These are phyloP conservation scores for Lepus oiostolus DNA, from an alignment of 2,797 vertebrate species.

Conservation along the genomic window DNA sequence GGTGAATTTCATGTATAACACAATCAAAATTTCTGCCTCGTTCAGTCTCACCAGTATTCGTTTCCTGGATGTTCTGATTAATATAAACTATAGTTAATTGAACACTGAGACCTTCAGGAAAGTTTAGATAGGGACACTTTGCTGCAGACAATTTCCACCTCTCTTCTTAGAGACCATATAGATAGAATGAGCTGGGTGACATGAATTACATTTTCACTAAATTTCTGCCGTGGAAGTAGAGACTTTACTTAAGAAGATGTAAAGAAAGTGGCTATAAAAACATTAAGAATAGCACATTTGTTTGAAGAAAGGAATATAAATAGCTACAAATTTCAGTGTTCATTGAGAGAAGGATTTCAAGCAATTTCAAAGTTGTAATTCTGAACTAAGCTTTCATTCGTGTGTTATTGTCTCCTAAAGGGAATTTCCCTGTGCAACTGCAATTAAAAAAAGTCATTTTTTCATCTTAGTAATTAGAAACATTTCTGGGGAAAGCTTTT, in stretches of 20 bases:
- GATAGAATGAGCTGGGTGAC: slow-evolving; percentile 21
- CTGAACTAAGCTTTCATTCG: slow-evolving; percentile 46
- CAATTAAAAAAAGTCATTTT: slow-evolving; percentile 58
- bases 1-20: slow-evolving; percentile 85
- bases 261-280: slow-evolving; percentile 55
- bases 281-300: slow-evolving; percentile 47
- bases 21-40: slow-evolving; percentile 86
- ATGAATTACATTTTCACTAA: slow-evolving; percentile 61
- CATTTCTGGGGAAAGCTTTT: slow-evolving; percentile 56
- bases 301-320: slow-evolving; percentile 59
- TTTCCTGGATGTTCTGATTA: slow-evolving; percentile 86
- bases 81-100: slow-evolving; percentile 87
- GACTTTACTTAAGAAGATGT: slow-evolving; percentile 57
- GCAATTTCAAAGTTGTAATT: slow-evolving; percentile 41
- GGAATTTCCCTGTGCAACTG: slow-evolving; percentile 15
- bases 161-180: background rate
- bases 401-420: slow-evolving; percentile 61
- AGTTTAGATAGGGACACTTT: slow-evolving; percentile 81
- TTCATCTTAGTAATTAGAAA: slow-evolving; percentile 67
- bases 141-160: slow-evolving; percentile 74
- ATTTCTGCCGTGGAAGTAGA: slow-evolving; percentile 51
- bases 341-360: slow-evolving; percentile 62
- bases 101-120: slow-evolving; percentile 81
- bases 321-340: slow-evolving; percentile 59
- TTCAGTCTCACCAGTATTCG: slow-evolving; percentile 82